Percentiles rank a stretch among this genome's conserved stretches.
Conservation (phyloP, 2,888 invertebrate species). For the Cantharis flavilabris region DNA sequence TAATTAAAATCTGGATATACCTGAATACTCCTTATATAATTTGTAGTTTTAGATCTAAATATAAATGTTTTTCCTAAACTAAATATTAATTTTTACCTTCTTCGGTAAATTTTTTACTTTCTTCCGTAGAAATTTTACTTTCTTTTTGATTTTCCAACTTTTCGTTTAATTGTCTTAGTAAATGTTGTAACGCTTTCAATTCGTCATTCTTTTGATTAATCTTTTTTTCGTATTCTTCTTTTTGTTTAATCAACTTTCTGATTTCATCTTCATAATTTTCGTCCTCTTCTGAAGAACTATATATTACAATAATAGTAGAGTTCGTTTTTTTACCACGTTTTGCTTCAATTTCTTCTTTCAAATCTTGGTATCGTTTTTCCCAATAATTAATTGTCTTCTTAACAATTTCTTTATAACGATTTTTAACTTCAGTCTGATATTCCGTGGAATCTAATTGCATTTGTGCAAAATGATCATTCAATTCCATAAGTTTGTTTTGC, state of each 20-base stretch:
- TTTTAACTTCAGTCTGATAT: background rate
- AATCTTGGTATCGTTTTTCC: background rate
- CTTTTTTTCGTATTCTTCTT: background rate
- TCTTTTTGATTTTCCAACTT: background rate
- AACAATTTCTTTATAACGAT: constrained; percentile 8
- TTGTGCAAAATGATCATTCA: background rate
- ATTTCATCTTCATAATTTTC: background rate
- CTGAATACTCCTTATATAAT: too few species aligned
- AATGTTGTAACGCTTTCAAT: background rate
- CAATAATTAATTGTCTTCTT: background rate
- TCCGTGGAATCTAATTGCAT: background rate
- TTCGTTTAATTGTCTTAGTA: background rate
- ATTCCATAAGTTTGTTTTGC: background rate
- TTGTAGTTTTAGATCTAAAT: too few species aligned
- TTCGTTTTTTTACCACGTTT: background rate
- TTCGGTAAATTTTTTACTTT: background rate
- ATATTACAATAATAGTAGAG: constrained; percentile 3
- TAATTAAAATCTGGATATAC: too few species aligned
- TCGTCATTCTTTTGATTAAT: background rate
- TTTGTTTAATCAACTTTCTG: background rate
- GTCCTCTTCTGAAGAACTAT: constrained; percentile 16
- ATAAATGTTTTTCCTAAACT: too few species aligned
- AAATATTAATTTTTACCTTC: too few species aligned
- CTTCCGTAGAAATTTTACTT: background rate
- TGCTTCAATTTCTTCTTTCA: background rate